Evolutionary conservation across 2,113 vertebrate species (phyloP).

Genomic region (Mola mola): DNA sequence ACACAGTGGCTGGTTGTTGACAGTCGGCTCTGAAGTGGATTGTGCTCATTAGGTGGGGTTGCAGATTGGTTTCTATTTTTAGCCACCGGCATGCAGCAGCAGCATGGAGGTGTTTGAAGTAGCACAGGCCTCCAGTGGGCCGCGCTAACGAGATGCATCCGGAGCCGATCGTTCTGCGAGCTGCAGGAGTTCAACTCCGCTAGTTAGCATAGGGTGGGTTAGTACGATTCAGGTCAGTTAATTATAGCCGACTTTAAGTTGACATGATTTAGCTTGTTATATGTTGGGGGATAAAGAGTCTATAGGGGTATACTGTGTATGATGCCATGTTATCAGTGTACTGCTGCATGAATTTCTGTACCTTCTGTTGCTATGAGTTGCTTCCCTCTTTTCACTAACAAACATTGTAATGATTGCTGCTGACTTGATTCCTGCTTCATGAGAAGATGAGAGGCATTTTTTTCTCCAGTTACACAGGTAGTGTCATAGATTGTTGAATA

Average conservation of each 20-base stretch:
- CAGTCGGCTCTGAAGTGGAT: conserved; percentile 61
- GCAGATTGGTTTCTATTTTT: conserved; percentile 73
- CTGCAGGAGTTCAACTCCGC: conserved; percentile 28
- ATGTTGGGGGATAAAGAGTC: not conserved
- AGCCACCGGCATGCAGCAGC: conserved; percentile 50
- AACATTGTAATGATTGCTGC: too few relatives aligned
- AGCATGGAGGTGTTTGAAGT: conserved; percentile 60
- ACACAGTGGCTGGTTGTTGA: conserved; percentile 45
- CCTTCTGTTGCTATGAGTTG: conserved; percentile 15
- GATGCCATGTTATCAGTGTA: not conserved
- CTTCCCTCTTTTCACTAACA: too few relatives aligned
- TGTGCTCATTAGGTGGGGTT: conserved; percentile 68
- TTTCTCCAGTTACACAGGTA: too few relatives aligned
- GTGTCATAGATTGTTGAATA: too few relatives aligned
- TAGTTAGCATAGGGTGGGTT: conserved; percentile 19
- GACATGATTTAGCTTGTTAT: not conserved
- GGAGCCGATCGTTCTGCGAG: conserved; percentile 15
- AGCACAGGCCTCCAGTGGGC: conserved; percentile 67
- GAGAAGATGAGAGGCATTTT: too few relatives aligned
- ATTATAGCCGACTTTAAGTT: conserved; percentile 15
- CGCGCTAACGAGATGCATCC: conserved; percentile 58
- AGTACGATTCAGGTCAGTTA: conserved; percentile 31
- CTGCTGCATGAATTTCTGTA: not conserved
- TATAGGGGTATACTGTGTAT: not conserved
- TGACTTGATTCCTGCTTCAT: too few relatives aligned